A percentile compares a stretch with the other conserved stretches of the same genome.
Evolutionary conservation across 2,113 vertebrate species (phyloP).

Genomic region (Pelecanoides urinatrix): DNA sequence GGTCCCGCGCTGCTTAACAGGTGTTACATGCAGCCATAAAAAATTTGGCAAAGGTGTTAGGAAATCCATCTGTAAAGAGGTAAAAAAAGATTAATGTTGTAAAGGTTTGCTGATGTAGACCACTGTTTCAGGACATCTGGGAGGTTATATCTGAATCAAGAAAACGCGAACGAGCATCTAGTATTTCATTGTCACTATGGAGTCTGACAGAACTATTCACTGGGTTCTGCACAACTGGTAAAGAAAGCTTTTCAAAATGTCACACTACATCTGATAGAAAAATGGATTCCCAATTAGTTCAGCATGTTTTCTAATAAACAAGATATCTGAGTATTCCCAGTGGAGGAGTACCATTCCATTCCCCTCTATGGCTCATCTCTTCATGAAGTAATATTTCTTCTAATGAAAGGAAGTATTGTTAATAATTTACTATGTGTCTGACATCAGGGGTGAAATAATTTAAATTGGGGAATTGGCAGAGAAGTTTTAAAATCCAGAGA

Average conservation of each 20-base stretch:
- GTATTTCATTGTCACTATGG: not conserved
- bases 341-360: not conserved
- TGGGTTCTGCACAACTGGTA: not conserved
- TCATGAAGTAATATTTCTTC: constrained; percentile 31
- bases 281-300: not conserved
- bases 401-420: constrained; percentile 52
- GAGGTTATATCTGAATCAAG: not conserved
- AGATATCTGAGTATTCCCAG: not conserved
- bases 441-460: constrained; percentile 62
- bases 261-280: not conserved
- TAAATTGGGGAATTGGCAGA: constrained; percentile 48
- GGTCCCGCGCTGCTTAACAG: not conserved
- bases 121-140: not conserved
- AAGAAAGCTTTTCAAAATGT: not conserved
- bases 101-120: not conserved
- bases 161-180: not conserved
- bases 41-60: not conserved
- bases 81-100: not conserved
- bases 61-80: not conserved
- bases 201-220: not conserved
- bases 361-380: constrained; percentile 12
- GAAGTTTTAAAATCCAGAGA: constrained; percentile 38
- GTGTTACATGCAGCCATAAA: not conserved
- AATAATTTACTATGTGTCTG: constrained; percentile 58
- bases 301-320: constrained; percentile 2